phyloP scores from a whole-genome alignment of 2,113 vertebrate genomes.

The Cephalopholis sonnerati region DNA sequence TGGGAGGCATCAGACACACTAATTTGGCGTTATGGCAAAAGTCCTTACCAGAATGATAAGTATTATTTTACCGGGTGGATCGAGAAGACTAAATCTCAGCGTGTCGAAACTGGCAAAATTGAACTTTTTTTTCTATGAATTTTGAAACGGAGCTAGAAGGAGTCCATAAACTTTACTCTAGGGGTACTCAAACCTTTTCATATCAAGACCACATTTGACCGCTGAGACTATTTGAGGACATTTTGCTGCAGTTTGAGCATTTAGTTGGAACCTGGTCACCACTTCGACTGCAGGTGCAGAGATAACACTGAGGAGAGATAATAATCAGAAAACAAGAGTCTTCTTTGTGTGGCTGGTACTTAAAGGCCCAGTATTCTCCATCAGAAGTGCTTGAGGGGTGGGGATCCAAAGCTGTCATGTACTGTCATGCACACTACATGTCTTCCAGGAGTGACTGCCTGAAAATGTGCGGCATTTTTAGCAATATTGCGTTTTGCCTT shows the following conservation, averaged over 20 bases:
- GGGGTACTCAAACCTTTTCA: conserved; percentile 22
- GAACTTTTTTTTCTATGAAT: conserved; percentile 58
- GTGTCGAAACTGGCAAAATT: conserved; percentile 47
- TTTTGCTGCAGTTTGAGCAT: conserved; percentile 32
- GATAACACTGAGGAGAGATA: background rate
- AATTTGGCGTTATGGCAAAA: conserved; percentile 69
- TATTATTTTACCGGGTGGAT: conserved; percentile 47
- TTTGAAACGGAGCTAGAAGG: conserved; percentile 48
- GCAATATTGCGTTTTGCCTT: too few species aligned
- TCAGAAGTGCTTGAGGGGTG: background rate
- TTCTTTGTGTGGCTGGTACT: background rate
- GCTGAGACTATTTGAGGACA: conserved; percentile 19
- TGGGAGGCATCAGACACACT: conserved; percentile 71
- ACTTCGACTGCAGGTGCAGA: background rate
- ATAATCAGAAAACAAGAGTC: background rate
- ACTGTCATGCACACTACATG: too few species aligned
- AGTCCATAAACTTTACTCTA: conserved; percentile 15
- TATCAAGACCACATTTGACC: conserved; percentile 17
- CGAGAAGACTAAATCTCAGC: conserved; percentile 52
- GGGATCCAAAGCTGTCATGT: too few species aligned
- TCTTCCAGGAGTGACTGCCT: too few species aligned
- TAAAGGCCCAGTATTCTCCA: background rate
- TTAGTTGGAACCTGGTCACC: conserved; percentile 4
- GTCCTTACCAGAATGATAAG: conserved; percentile 62
- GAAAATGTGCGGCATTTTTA: background rate